Conservation (phyloP, 2,113 vertebrate genomes). For the Periophthalmodon schlosseri region DNA sequence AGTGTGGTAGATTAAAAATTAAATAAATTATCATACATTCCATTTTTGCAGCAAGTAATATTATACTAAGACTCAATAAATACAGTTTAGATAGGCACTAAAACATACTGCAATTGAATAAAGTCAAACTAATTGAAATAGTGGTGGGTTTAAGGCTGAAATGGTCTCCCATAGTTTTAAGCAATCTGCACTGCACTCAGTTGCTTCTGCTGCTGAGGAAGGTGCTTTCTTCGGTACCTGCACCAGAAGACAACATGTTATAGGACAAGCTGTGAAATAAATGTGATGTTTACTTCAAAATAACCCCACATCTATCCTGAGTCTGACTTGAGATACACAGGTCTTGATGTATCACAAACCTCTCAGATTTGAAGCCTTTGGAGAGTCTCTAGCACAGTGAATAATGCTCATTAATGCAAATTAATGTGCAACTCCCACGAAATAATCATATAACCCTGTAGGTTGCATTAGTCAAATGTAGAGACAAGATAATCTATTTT, state of each 20-base stretch:
- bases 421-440: no score
- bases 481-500: no score
- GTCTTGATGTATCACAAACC: no score
- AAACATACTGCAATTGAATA: background rate
- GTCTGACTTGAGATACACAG: background rate
- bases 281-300: no score
- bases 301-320: background rate
- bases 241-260: background rate
- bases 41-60: background rate
- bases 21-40: background rate
- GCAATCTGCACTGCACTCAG: slow-evolving; percentile 41
- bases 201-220: slow-evolving; percentile 27
- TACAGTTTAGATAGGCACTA: background rate
- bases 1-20: background rate
- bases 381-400: no score
- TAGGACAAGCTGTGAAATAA: background rate
- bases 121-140: background rate
- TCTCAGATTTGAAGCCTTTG: no score
- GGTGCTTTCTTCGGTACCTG: slow-evolving; percentile 63
- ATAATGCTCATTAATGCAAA: no score
- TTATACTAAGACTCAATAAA: background rate
- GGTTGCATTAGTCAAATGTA: no score
- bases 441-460: no score
- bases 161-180: background rate
- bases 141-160: background rate